Percentiles rank a stretch among this genome's conserved stretches.
Evolutionary conservation across 2,797 vertebrate species (phyloP).

Genomic region (Acropternis orthonyx): DNA sequence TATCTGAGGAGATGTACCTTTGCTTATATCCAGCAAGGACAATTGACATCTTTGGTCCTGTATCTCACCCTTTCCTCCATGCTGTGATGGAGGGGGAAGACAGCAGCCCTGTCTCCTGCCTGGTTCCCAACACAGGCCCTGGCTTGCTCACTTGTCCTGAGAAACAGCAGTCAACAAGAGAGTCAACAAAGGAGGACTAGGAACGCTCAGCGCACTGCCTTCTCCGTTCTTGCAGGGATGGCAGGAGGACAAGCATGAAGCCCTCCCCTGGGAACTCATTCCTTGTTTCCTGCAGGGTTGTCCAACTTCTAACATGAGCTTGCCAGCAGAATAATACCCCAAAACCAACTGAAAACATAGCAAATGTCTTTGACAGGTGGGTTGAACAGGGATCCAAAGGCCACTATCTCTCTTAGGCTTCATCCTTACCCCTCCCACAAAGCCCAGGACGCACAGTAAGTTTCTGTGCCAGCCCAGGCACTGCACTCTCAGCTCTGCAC

Average conservation of each 20-base stretch:
- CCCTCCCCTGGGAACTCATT: no score
- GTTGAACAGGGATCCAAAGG: background rate
- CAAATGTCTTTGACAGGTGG: background rate
- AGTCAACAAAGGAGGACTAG: background rate
- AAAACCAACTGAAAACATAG: background rate
- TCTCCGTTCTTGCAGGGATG: background rate
- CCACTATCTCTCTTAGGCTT: background rate
- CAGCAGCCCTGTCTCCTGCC: background rate
- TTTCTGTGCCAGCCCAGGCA: background rate
- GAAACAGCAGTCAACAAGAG: background rate
- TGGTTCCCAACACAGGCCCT: background rate
- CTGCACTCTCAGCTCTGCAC: background rate
- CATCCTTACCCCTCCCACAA: background rate
- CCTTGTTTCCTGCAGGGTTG: background rate
- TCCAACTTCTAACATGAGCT: background rate
- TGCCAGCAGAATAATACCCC: background rate
- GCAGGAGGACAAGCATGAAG: background rate
- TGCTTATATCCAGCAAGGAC: background rate
- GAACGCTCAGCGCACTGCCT: background rate
- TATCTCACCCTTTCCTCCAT: background rate
- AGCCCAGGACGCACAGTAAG: fast-evolving
- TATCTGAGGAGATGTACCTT: background rate
- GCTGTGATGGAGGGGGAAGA: background rate
- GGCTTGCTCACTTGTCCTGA: fast-evolving
- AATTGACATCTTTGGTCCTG: background rate